Evolutionary conservation across 2,797 vertebrate genomes (phyloP).

Genomic region (Ambastaia sidthimunki): DNA sequence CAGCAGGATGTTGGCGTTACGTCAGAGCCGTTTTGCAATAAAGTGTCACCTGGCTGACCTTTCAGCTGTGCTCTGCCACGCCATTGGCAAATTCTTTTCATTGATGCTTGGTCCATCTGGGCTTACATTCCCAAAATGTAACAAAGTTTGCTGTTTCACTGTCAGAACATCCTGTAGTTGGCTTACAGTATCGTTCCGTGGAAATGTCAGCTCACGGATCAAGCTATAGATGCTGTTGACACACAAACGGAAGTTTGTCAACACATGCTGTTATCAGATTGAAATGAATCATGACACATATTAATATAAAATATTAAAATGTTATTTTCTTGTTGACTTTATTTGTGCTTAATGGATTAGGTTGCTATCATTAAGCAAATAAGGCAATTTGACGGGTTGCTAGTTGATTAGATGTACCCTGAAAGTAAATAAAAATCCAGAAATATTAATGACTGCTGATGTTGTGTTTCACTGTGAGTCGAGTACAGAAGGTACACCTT

Average conservation of each 20-base stretch:
- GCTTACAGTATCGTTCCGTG: too few species aligned
- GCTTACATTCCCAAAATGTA: constrained; percentile 26
- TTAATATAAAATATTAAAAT: neutral
- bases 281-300: neutral
- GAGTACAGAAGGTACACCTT: too few species aligned
- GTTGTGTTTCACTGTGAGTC: too few species aligned
- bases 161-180: neutral
- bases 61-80: neutral
- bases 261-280: neutral
- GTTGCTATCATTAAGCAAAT: too few species aligned
- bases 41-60: neutral
- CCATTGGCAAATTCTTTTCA: neutral
- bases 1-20: neutral
- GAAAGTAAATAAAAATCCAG: too few species aligned
- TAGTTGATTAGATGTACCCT: too few species aligned
- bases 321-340: too few species aligned
- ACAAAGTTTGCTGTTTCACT: neutral
- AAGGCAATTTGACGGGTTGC: too few species aligned
- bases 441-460: too few species aligned
- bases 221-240: neutral
- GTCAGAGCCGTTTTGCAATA: neutral
- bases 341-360: too few species aligned
- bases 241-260: neutral
- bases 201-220: too few species aligned
- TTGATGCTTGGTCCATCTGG: neutral